Base-by-base conservation (phyloP, 2,113 vertebrate genomes). In the Junco hyemalis region DNA sequence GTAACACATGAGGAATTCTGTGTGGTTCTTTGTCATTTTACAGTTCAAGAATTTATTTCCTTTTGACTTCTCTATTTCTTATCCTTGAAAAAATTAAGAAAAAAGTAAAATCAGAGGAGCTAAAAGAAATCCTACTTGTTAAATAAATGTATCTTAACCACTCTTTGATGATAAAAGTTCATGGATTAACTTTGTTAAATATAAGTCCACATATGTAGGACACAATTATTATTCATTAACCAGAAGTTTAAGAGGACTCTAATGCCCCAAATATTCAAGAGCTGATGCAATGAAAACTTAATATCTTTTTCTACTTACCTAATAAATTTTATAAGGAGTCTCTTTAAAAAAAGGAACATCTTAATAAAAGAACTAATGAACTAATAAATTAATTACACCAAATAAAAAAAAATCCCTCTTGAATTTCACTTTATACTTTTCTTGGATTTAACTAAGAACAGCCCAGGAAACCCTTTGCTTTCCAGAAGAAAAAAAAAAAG, bases 1-100 rank as follows among this genome's bases (percentile, higher is more conserved):
- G 11, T 23, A 72, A 19, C 0, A 1, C 1, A 0, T 21, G 24
- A 31, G 25, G 14, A 84, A 5, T 16, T 44, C 23, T 77, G 8
- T 1, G 5, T 44, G 8, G 2, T 45, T 68, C 42, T 76, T 83
- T 45, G 4, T 61, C 8, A 51, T 29, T 11, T 19, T 20, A 29
- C 3, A 36, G 7, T 51, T 42, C 15, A 54, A 42, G 21, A 73
- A 33, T 54, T 77, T 63, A 14, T 89, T 72, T 81, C 7, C 4
- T 42, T 95, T 66, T 80, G 15, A 50, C 7, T 12, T 45, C 45
- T 57, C 5, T 47, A 12, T 53, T 89, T 44, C 16, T 72, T 50
- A 73, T 22, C 3, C 7, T 64, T 60, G 14, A 57, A 89, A 80
- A 83, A 5, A 1, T 14, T n/a, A 68, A 40, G 36, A 50, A 73